These are phyloP conservation scores for Andrena trimmerana DNA, from an alignment of 2,888 invertebrate genomes.

Conservation along the genomic window DNA sequence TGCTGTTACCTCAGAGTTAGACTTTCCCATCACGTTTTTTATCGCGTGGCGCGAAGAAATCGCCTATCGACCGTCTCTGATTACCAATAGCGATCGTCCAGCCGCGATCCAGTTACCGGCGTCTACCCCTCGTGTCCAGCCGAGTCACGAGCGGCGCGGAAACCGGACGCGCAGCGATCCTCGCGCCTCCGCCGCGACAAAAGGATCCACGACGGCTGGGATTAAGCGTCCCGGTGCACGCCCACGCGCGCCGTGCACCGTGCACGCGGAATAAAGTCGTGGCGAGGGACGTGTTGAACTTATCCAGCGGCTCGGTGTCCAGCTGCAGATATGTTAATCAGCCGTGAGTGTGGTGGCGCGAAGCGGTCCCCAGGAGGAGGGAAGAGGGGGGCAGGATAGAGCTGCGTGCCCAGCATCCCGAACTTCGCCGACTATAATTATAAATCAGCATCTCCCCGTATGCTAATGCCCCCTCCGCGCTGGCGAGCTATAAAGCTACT, in stretches of 20 bases:
- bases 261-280: conserved; percentile 63
- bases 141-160: conserved; percentile 49
- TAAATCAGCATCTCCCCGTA: conserved; percentile 75
- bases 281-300: conserved; percentile 64
- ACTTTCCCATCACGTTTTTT: conserved; percentile 16
- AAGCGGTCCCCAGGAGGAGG: conserved; percentile 54
- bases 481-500: conserved; percentile 24
- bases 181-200: conserved; percentile 38
- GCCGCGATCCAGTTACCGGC: conserved; percentile 62
- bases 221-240: conserved; percentile 39
- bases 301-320: conserved; percentile 67
- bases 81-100: conserved; percentile 65
- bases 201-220: conserved; percentile 36
- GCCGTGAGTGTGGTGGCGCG: conserved; percentile 58
- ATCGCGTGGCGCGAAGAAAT: conserved; percentile 13
- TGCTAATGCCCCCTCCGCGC: conserved; percentile 71
- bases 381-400: conserved; percentile 60
- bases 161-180: conserved; percentile 61
- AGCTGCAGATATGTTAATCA: conserved; percentile 77
- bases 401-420: conserved; percentile 77
- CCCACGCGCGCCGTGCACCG: conserved; percentile 42
- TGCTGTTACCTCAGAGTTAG: neutral
- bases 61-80: conserved; percentile 55
- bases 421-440: conserved; percentile 71
- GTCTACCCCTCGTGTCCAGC: conserved; percentile 1